Base-by-base conservation (phyloP, 2,113 vertebrate genomes). In the Cyanoramphus novaezelandiae region DNA sequence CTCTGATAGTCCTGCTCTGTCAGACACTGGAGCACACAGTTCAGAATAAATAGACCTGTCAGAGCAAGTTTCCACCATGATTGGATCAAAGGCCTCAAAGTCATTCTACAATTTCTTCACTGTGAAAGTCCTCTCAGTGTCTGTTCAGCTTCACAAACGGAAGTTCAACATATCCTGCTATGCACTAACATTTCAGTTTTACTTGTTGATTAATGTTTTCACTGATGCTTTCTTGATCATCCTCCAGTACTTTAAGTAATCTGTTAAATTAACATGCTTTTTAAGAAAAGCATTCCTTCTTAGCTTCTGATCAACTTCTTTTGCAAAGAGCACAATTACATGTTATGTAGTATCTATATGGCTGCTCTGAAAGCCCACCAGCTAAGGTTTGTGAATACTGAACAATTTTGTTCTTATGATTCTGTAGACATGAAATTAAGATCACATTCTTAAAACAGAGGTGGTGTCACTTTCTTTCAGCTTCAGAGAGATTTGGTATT, bases 31-130 rank as follows among this genome's bases (percentile, higher is more conserved):
- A 84, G 57, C 18, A 31, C 28, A 59, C 27, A n/a, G 82, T 72
- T 89, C 62, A 50, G 47, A 91, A 57, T 59, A 79, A 95, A 95
- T 87, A 81, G 65, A 87, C 62, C 69, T 89, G 93, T n/a, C 81
- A 93, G 44, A 79, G 24, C 13, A 89, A 62, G 53, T 92, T 91
- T 95, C 44, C n/a, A 44, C n/a, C 1, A 3, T 68, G 77, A 82
- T 14, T 49, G 63, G 27, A 85, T 93, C 62, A 92, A 55, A 95
- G 49, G 15, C 65, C 55, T 84, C 21, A 35, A 53, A 89, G 62
- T 55, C 57, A 37, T 91, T 87, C 68, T 69, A 21, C 78, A 57
- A 19, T 87, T 91, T 69, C 21, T 57, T 79, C 52, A 46, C 20
- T 1, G 5, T 72, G 62, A 41, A 84, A 72, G 55, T 79, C 18